Evolutionary conservation across 2,797 vertebrate species (phyloP).

Genomic region (Cyprinodon diabolis): DNA sequence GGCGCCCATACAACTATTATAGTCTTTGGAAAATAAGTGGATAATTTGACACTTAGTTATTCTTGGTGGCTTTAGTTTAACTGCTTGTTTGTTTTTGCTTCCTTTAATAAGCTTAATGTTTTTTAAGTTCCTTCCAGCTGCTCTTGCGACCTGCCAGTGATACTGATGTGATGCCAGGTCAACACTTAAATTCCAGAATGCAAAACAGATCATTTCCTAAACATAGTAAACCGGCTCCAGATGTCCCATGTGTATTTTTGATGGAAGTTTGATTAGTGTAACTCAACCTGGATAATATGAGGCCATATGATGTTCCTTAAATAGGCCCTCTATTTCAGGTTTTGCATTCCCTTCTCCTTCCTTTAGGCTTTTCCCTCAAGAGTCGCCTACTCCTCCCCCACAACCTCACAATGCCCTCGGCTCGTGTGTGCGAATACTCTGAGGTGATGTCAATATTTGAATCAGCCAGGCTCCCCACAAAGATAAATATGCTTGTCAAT

Average conservation of each 20-base stretch:
- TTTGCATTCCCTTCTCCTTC: slow-evolving; percentile 44
- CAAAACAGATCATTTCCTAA: slow-evolving; percentile 67
- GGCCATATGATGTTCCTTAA: slow-evolving; percentile 41
- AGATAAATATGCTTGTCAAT: slow-evolving; percentile 73
- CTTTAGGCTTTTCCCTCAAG: slow-evolving; percentile 21
- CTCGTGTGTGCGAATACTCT: slow-evolving; percentile 36
- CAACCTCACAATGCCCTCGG: slow-evolving; percentile 23
- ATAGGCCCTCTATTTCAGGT: slow-evolving; percentile 33
- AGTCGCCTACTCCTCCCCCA: not conserved
- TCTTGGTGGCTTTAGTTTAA: not conserved
- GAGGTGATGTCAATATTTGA: slow-evolving; percentile 75
- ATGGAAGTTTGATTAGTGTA: slow-evolving; percentile 44
- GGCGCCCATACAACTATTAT: not conserved
- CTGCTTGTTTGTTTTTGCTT: slow-evolving; percentile 1
- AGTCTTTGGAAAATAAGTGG: not conserved
- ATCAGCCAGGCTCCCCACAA: slow-evolving; percentile 56
- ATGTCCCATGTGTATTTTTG: slow-evolving; percentile 33
- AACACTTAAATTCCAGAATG: slow-evolving; percentile 50
- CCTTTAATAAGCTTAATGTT: not conserved
- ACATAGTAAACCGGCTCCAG: slow-evolving; percentile 71
- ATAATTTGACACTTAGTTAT: not conserved
- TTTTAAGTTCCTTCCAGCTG: slow-evolving; percentile 32
- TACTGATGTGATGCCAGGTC: slow-evolving; percentile 58
- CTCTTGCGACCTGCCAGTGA: slow-evolving; percentile 23
- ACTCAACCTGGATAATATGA: slow-evolving; percentile 45